Conservation (phyloP, 2,797 vertebrate genomes). For the Geotrypetes seraphini region DNA sequence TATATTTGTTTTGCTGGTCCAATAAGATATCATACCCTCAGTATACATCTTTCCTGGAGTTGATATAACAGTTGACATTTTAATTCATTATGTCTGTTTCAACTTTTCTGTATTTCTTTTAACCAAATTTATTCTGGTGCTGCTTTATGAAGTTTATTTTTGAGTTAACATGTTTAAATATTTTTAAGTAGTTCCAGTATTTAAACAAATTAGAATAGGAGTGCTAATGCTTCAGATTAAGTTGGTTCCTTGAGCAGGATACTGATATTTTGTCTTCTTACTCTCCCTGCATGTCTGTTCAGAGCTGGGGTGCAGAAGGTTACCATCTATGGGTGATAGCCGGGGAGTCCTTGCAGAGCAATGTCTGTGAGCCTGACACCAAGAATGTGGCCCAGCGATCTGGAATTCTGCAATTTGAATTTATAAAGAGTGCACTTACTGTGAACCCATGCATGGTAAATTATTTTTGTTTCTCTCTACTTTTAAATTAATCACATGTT, state of each 20-base stretch:
- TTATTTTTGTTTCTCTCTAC: too few species aligned
- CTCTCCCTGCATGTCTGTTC: not conserved
- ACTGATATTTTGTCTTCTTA: not conserved
- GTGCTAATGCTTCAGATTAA: not conserved
- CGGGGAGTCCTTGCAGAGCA: constrained; percentile 41
- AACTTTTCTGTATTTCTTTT: too few species aligned
- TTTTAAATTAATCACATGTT: not conserved
- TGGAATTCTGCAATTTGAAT: constrained; percentile 89
- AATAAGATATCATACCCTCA: too few species aligned
- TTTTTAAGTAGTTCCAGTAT: too few species aligned
- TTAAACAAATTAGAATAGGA: too few species aligned
- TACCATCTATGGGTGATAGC: constrained; percentile 90
- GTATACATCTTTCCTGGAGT: too few species aligned
- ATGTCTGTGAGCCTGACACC: constrained; percentile 29
- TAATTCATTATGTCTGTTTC: too few species aligned
- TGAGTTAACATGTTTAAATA: too few species aligned
- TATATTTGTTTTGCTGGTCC: too few species aligned
- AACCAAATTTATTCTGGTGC: too few species aligned
- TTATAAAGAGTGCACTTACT: constrained; percentile 96
- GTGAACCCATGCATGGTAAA: constrained; percentile 96
- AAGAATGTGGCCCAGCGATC: constrained; percentile 48
- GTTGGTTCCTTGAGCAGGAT: not conserved
- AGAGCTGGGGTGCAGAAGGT: constrained; percentile 92
- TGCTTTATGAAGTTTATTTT: too few species aligned
- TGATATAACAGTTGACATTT: too few species aligned